Evolutionary conservation across 2,888 invertebrate species (phyloP).

Genomic region (Biston betularia): DNA sequence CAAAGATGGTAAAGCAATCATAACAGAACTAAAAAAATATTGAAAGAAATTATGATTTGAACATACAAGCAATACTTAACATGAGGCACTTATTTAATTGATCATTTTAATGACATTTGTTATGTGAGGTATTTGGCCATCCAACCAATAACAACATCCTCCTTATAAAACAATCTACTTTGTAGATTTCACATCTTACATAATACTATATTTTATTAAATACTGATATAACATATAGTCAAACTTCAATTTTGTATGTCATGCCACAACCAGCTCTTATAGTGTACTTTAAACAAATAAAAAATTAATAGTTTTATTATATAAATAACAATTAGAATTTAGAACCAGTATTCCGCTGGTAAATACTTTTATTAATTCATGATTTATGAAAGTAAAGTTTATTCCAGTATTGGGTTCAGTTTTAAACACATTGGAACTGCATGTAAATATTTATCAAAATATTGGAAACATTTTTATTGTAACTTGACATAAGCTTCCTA

Average conservation of each 20-base stretch:
- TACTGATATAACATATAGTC: slow-evolving; percentile 40
- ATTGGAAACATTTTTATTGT: slow-evolving; percentile 3
- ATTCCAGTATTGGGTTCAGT: not conserved
- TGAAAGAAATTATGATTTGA: not conserved
- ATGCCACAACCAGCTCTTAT: slow-evolving; percentile 19
- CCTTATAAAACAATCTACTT: slow-evolving; percentile 38
- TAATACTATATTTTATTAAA: slow-evolving; percentile 43
- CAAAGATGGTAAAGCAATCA: slow-evolving; percentile 5
- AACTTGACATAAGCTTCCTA: slow-evolving; percentile 9
- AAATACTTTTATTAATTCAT: not conserved
- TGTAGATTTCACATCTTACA: slow-evolving; percentile 38
- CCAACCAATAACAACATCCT: not conserved
- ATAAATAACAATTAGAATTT: slow-evolving; percentile 3
- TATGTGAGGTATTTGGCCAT: slow-evolving; percentile 1
- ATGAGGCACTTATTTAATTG: slow-evolving; percentile 54
- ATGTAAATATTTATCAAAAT: slow-evolving; percentile 15
- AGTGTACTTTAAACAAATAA: not conserved
- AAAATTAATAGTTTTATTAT: not conserved
- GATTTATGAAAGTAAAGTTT: slow-evolving; percentile 2
- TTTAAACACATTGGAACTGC: slow-evolving; percentile 4
- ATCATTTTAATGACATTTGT: slow-evolving; percentile 10
- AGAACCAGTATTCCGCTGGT: not conserved
- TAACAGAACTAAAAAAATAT: slow-evolving; percentile 1
- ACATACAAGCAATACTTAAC: not conserved
- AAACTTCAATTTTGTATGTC: slow-evolving; percentile 18